phyloP scores from a whole-genome alignment of 2,888 invertebrate genomes.

The Agrochola lychnidis region DNA sequence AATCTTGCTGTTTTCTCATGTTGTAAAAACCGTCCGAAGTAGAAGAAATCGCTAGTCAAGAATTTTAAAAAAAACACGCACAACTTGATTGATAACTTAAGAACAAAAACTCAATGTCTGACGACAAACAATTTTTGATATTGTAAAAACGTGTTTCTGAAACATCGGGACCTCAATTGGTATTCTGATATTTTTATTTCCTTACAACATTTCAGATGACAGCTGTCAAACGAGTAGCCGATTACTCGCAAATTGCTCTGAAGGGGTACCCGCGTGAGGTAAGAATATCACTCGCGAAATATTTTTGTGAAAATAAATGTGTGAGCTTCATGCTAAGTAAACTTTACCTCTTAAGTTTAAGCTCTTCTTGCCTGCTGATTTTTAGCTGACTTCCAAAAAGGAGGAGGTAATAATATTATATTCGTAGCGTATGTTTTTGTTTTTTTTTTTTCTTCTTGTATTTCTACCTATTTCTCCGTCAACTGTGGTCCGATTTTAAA shows the following conservation, averaged over 20 bases:
- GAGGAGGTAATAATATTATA: too few relatives aligned
- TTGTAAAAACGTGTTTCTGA: not conserved
- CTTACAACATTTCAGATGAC: constrained; percentile 42
- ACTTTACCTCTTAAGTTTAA: not conserved
- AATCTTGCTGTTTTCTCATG: too few relatives aligned
- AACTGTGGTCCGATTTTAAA: too few relatives aligned
- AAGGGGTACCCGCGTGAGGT: constrained; percentile 21
- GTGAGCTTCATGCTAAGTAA: constrained; percentile 3
- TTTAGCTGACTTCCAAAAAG: too few relatives aligned
- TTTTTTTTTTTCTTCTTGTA: too few relatives aligned
- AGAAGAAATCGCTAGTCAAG: too few relatives aligned
- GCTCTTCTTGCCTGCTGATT: too few relatives aligned
- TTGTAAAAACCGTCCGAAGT: too few relatives aligned
- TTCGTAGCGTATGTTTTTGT: too few relatives aligned
- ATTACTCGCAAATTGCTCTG: constrained; percentile 51
- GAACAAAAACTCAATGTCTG: not conserved
- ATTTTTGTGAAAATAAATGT: constrained; percentile 10
- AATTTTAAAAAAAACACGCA: too few relatives aligned
- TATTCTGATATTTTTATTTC: constrained; percentile 48
- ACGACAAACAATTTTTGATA: not conserved
- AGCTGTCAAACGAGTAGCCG: constrained; percentile 49
- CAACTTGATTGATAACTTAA: too few relatives aligned
- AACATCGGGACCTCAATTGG: constrained; percentile 20
- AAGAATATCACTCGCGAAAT: constrained; percentile 21
- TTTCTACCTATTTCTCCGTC: too few relatives aligned